Conservation (phyloP, 2,113 vertebrate species). For the Pavo muticus region DNA sequence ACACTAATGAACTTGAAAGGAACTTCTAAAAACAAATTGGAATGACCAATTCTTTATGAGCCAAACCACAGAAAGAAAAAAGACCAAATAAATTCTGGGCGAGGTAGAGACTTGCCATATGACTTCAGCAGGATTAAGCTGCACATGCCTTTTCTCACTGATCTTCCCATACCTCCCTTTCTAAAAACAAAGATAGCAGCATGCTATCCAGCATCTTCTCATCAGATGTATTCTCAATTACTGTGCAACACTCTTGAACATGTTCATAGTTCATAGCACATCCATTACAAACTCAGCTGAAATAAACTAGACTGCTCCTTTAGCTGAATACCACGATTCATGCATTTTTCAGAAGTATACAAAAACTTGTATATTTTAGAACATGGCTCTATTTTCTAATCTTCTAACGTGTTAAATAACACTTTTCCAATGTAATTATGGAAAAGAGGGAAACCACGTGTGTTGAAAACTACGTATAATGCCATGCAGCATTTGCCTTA, state of each 20-base stretch:
- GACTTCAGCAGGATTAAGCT: neutral
- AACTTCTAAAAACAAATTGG: neutral
- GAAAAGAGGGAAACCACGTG: neutral
- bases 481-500: slow-evolving; percentile 57
- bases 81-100: neutral
- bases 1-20: neutral
- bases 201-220: neutral
- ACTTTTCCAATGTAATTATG: neutral
- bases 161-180: neutral
- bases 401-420: neutral
- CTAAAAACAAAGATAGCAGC: neutral
- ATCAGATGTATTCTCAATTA: neutral
- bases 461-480: fast-evolving
- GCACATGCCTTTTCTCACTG: neutral
- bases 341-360: neutral
- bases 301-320: neutral
- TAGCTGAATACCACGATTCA: neutral
- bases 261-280: neutral
- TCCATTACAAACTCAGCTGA: neutral
- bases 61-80: neutral
- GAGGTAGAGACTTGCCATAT: neutral
- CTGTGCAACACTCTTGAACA: neutral
- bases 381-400: neutral
- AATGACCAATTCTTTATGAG: neutral
- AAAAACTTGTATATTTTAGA: neutral